Base-by-base conservation (phyloP, 2,888 invertebrate species). In the Philonicus albiceps region DNA sequence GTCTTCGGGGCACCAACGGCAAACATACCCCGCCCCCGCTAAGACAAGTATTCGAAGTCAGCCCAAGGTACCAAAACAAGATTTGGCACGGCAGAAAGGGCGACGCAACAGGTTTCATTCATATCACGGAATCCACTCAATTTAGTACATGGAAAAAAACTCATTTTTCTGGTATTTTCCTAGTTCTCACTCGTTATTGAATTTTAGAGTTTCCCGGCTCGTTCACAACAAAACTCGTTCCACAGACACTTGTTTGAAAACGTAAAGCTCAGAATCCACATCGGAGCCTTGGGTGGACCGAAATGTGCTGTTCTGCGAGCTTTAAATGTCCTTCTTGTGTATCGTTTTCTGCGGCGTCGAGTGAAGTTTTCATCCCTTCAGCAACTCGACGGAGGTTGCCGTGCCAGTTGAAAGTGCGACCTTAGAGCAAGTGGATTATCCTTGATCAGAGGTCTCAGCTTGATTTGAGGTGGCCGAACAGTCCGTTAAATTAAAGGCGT, bases 381-480 rank as follows among this genome's bases (percentile, higher is more conserved):
- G 7, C 76, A 37, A 22, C 13, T 37, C 40, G 76, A 22, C 37
- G 22, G 76, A 76, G 40, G 40, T 76, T 37, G 13, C 22, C 16
- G 13, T 76, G 76, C 19, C 76, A 76, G 76, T 76, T 76, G 22
- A 76, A 22, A 76, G 76, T 40, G 7, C 43, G 22, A 76, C 76
- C 76, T 76, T 76, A 76, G 19, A 40, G 19, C 76, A 76, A 40
- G 19, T 40, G 76, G 76, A 76, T 76, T 76, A 76, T 76, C 40
- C 37, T 40, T 64, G 64, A 27, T 64, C 64, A 22, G 19, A 64
- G 64, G 64, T 64, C 64, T 22, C n/a, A 7, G 11, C n/a, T 76
- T 19, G 37, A 43, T 13, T 40, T 5, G 34, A 13, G 11, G 7
- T 22, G 11, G 22, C 11, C 43, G 13, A 37, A n/a, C 1, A 43